These are phyloP conservation scores for Lepidurus couesii DNA, from an alignment of 1,140 invertebrate genomes.

Conservation along the genomic window DNA sequence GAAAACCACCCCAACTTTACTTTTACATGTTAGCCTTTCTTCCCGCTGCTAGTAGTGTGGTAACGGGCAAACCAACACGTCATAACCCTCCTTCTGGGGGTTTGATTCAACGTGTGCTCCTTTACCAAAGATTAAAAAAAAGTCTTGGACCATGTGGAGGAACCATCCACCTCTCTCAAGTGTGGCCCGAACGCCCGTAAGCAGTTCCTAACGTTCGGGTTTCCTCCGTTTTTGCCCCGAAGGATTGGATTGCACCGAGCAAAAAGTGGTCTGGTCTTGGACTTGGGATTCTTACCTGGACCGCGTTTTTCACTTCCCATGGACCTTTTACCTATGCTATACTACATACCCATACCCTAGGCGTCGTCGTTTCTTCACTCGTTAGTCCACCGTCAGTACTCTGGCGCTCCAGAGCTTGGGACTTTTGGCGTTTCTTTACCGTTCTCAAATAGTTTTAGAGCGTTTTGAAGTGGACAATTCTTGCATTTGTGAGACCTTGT, in stretches of 20 bases:
- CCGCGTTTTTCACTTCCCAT: too few species aligned
- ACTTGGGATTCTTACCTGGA: too few species aligned
- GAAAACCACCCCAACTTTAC: neutral
- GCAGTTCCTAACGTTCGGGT: too few species aligned
- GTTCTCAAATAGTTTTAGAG: neutral
- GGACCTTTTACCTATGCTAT: neutral
- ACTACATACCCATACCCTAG: neutral
- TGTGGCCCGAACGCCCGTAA: too few species aligned
- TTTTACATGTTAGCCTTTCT: neutral
- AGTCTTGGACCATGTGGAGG: too few species aligned
- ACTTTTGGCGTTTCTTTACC: neutral
- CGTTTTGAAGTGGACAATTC: neutral
- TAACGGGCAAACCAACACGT: neutral
- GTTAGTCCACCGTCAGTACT: constrained; percentile 1
- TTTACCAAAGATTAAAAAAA: too few species aligned
- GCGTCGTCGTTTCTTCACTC: neutral
- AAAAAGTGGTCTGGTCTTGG: too few species aligned
- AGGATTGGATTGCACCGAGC: too few species aligned
- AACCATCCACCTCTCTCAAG: too few species aligned
- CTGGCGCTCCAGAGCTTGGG: neutral
- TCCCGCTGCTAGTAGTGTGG: neutral
- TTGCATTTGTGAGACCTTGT: neutral
- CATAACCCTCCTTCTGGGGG: too few species aligned
- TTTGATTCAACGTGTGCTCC: too few species aligned
- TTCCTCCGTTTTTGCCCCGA: too few species aligned